Evolutionary conservation across 2,797 vertebrate genomes (phyloP).

Genomic region (Sebastolobus altivelis): DNA sequence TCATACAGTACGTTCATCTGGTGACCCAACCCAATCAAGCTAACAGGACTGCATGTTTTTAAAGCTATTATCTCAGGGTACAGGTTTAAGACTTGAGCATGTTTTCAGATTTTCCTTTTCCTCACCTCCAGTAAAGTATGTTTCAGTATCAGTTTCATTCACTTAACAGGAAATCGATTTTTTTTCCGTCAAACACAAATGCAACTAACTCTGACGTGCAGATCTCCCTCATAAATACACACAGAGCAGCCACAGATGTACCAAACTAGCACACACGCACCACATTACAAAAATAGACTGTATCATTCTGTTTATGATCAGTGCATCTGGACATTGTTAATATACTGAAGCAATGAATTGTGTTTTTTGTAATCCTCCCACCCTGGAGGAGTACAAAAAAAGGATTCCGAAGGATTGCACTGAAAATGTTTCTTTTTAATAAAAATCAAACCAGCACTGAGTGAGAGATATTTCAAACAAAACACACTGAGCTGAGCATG

Average conservation of each 20-base stretch:
- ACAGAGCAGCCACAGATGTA: conserved; percentile 45
- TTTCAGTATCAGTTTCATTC: conserved; percentile 44
- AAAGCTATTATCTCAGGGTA: conserved; percentile 56
- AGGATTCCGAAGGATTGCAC: conserved; percentile 66
- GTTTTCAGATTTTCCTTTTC: not conserved
- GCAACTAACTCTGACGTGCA: conserved; percentile 30
- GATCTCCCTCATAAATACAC: conserved; percentile 51
- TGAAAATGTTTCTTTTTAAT: conserved; percentile 74
- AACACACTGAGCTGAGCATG: conserved; percentile 62
- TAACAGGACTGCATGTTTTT: conserved; percentile 37
- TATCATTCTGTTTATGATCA: conserved; percentile 59
- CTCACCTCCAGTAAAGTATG: not conserved
- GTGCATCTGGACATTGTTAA: conserved; percentile 73
- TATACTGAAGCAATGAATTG: conserved; percentile 70
- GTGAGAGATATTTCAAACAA: conserved; percentile 72
- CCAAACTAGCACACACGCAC: conserved; percentile 29
- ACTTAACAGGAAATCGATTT: conserved; percentile 36
- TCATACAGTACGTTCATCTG: conserved; percentile 66
- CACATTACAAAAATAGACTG: conserved; percentile 63
- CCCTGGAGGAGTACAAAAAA: conserved; percentile 65
- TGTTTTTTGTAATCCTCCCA: conserved; percentile 45
- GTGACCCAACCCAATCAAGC: conserved; percentile 68
- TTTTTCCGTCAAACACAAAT: conserved; percentile 43
- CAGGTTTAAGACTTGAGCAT: conserved; percentile 34
- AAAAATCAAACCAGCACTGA: conserved; percentile 67